These are phyloP conservation scores for Mizuhopecten yessoensis DNA, from an alignment of 1,140 invertebrate species.

Conservation along the genomic window DNA sequence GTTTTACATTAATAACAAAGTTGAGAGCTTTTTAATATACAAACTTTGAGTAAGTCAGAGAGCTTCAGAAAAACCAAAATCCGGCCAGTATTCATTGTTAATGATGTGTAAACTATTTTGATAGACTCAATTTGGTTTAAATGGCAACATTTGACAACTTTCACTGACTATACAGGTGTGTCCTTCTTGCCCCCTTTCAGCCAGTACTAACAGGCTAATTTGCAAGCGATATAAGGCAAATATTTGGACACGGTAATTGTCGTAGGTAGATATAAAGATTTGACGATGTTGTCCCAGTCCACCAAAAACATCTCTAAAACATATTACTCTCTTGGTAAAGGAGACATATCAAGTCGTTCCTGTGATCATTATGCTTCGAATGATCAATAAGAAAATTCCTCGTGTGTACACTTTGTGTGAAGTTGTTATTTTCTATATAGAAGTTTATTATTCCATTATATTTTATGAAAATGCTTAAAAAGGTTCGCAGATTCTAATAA, in stretches of 20 bases:
- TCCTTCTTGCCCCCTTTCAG: neutral
- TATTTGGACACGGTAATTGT: neutral
- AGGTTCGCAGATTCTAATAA: no score
- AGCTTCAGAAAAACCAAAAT: neutral
- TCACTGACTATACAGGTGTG: neutral
- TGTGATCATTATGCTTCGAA: neutral
- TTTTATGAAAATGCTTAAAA: no score
- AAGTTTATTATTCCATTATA: no score
- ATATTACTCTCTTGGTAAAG: neutral
- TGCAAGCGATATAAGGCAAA: neutral
- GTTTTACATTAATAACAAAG: constrained; percentile 10
- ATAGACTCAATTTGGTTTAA: constrained; percentile 30
- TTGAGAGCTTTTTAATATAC: constrained; percentile 33
- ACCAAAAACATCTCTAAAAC: neutral
- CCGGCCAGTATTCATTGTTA: neutral
- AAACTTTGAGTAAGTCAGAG: neutral
- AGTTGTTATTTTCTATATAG: no score
- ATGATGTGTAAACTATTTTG: constrained; percentile 7
- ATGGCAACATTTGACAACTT: neutral
- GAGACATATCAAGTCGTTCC: neutral
- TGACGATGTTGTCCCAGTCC: neutral
- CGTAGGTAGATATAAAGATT: neutral
- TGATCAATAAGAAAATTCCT: neutral
- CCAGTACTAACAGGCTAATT: neutral
- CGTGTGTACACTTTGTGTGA: no score